A percentile compares a stretch with the other conserved stretches of the same genome.
These are phyloP conservation scores for Laothoe populi DNA, from an alignment of 2,888 invertebrate genomes.

Conservation along the genomic window DNA sequence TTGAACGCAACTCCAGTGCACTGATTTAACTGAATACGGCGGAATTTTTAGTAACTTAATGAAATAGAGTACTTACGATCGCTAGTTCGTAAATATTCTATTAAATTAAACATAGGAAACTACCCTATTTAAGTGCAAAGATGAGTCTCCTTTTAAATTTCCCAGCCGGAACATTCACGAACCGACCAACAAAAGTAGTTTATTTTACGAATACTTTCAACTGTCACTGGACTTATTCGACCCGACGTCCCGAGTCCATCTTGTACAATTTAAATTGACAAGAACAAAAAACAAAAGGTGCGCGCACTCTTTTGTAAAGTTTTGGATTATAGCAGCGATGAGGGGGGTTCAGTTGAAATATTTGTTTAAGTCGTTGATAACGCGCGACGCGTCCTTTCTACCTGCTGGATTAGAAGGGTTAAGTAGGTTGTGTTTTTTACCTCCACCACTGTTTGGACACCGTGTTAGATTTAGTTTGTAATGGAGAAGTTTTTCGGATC, in stretches of 20 bases:
- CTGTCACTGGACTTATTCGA: not conserved
- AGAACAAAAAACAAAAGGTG: slow-evolving; percentile 15
- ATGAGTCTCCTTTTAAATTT: no score
- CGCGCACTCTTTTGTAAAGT: slow-evolving; percentile 12
- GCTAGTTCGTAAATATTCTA: no score
- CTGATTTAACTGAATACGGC: no score
- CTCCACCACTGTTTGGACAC: slow-evolving; percentile 26
- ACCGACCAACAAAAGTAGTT: no score
- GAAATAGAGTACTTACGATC: no score
- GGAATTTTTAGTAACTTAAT: no score
- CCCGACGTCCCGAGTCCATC: not conserved
- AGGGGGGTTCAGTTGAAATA: slow-evolving; percentile 40
- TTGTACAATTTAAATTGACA: slow-evolving; percentile 10
- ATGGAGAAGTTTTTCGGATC: slow-evolving; percentile 15
- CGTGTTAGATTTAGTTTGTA: slow-evolving; percentile 22
- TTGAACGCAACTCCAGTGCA: no score
- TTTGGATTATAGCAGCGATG: slow-evolving; percentile 18
- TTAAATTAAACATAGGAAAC: no score
- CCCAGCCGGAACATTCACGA: no score
- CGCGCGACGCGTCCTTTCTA: slow-evolving; percentile 40
- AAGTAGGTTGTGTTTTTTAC: slow-evolving; percentile 29
- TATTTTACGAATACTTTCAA: no score
- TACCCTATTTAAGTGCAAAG: no score
- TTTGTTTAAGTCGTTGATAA: slow-evolving; percentile 54
- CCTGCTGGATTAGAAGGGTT: slow-evolving; percentile 47